Evolutionary conservation across 2,113 vertebrate genomes (phyloP).

Genomic region (Chiloscyllium plagiosum): DNA sequence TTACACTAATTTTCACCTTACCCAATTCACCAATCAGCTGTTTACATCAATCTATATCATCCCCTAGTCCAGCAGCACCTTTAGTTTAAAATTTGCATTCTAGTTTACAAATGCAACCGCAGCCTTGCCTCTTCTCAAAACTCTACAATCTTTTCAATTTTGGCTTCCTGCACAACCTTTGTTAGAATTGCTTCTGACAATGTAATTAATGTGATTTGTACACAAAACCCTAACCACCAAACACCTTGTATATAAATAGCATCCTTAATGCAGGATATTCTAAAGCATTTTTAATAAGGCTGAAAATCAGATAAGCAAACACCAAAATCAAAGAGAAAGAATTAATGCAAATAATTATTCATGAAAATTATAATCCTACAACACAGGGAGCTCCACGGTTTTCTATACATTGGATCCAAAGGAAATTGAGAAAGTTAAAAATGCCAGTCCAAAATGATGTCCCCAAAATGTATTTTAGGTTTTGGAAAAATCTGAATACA

Average conservation of each 20-base stretch:
- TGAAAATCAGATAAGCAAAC: too few relatives aligned
- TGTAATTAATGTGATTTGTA: too few relatives aligned
- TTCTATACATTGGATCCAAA: neutral
- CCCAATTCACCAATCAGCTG: neutral
- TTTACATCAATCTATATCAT: neutral
- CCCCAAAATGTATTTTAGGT: neutral
- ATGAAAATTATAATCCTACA: neutral
- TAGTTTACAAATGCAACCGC: neutral
- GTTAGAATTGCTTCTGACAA: too few relatives aligned
- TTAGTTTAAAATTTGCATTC: neutral
- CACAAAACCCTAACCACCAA: too few relatives aligned
- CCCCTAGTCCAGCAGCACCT: neutral
- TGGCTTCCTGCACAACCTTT: neutral
- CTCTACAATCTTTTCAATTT: neutral
- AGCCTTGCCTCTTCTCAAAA: neutral
- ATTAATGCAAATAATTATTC: too few relatives aligned
- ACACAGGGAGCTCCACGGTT: neutral
- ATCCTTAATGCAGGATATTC: too few relatives aligned
- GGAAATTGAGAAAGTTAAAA: too few relatives aligned
- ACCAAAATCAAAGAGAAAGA: too few relatives aligned
- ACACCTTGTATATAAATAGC: too few relatives aligned
- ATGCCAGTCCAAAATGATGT: too few relatives aligned
- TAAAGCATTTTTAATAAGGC: too few relatives aligned
- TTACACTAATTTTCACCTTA: neutral
- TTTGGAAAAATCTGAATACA: neutral